These are phyloP conservation scores for Junonia oenone DNA, from an alignment of 2,888 invertebrate species.

Conservation along the genomic window DNA sequence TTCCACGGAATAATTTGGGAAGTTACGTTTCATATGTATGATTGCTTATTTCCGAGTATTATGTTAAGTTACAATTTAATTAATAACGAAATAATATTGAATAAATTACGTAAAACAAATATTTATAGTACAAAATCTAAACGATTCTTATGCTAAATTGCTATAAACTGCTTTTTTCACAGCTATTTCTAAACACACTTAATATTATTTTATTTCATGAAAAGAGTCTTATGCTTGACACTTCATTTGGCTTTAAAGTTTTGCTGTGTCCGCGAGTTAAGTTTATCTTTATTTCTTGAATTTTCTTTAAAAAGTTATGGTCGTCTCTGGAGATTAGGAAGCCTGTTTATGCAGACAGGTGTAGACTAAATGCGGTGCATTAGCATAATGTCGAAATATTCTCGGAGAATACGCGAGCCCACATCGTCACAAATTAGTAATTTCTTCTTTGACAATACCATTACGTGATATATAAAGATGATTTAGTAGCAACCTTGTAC, in stretches of 20 bases:
- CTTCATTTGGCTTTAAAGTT: not conserved
- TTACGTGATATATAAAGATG: not conserved
- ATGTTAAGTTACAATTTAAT: too few relatives aligned
- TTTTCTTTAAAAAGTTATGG: constrained; percentile 31
- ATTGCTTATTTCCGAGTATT: too few relatives aligned
- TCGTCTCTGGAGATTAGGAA: constrained; percentile 56
- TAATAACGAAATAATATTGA: too few relatives aligned
- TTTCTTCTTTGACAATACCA: not conserved
- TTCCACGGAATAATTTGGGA: too few relatives aligned
- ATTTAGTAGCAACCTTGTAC: too few relatives aligned
- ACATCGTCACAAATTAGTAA: not conserved
- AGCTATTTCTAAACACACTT: too few relatives aligned
- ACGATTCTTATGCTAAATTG: too few relatives aligned
- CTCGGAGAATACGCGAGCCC: constrained; percentile 33
- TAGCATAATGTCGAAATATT: constrained; percentile 76
- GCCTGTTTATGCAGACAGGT: constrained; percentile 71
- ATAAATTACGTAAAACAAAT: too few relatives aligned
- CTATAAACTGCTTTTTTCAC: too few relatives aligned
- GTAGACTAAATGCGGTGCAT: constrained; percentile 67
- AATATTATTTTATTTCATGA: too few relatives aligned
- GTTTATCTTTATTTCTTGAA: not conserved
- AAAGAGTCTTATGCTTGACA: not conserved
- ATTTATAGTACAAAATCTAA: too few relatives aligned
- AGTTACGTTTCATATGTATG: too few relatives aligned
- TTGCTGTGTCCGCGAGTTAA: not conserved